Evolutionary conservation across 2,888 invertebrate genomes (phyloP).

Genomic region (Clepsis dumicolana): DNA sequence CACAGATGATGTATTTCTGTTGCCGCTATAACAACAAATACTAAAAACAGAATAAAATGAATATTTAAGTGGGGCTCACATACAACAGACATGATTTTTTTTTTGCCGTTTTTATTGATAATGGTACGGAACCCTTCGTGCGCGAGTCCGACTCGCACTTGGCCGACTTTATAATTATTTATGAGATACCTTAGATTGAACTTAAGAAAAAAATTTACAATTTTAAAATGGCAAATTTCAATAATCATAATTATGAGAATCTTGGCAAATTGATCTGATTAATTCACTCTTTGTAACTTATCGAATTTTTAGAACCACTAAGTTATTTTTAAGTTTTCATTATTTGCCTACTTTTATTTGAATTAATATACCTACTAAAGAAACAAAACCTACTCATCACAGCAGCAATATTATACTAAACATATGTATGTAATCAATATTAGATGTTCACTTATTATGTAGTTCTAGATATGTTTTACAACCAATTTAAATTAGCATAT

Average conservation of each 20-base stretch:
- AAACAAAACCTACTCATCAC: not conserved
- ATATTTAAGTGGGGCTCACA: too few relatives aligned
- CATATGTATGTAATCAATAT: not conserved
- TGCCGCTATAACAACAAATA: too few relatives aligned
- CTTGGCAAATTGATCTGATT: not conserved
- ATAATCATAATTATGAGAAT: not conserved
- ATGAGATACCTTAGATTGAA: not conserved
- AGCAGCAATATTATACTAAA: not conserved
- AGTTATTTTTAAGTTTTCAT: not conserved
- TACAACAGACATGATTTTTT: too few relatives aligned
- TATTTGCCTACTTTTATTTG: not conserved
- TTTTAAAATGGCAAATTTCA: not conserved
- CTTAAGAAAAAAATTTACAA: too few relatives aligned
- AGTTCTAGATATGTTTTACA: not conserved
- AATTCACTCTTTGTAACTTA: not conserved
- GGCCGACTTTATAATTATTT: not conserved
- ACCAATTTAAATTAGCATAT: not conserved
- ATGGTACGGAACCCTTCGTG: too few relatives aligned
- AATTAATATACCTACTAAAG: not conserved
- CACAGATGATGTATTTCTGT: too few relatives aligned
- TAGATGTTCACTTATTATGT: not conserved
- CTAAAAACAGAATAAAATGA: too few relatives aligned
- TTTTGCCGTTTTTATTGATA: too few relatives aligned
- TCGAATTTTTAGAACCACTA: not conserved
- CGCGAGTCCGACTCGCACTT: too few relatives aligned